These are phyloP conservation scores for Myotis pilosus DNA, from an alignment of 2,797 vertebrate genomes.

Conservation along the genomic window DNA sequence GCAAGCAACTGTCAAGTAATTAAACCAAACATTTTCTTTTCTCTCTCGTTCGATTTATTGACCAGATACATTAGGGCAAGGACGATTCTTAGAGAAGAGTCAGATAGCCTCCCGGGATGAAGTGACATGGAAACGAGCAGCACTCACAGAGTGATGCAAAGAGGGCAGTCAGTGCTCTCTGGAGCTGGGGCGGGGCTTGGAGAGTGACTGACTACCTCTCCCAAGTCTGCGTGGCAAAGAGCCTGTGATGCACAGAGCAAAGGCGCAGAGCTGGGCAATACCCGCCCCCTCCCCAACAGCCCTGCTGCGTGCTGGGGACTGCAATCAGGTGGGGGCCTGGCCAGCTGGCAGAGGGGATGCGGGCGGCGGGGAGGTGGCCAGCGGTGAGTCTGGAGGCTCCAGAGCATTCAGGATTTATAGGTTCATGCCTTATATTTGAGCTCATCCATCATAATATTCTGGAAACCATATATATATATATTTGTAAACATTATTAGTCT, in stretches of 20 bases:
- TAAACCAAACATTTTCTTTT: constrained; percentile 29
- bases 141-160: not conserved
- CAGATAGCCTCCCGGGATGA: not conserved
- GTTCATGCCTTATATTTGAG: not conserved
- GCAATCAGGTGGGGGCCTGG: not conserved
- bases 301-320: not conserved
- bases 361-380: not conserved
- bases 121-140: not conserved
- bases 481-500: not conserved
- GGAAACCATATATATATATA: no score
- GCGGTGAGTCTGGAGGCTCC: not conserved
- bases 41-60: not conserved
- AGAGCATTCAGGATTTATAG: not conserved
- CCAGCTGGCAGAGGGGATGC: not conserved
- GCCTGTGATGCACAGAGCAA: not conserved
- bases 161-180: not conserved
- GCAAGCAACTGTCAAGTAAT: constrained; percentile 3
- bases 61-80: not conserved
- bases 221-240: not conserved
- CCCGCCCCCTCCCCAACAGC: no score
- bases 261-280: not conserved
- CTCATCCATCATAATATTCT: not conserved
- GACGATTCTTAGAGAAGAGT: not conserved
- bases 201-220: not conserved
- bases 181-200: not conserved